Conservation (phyloP, 2,888 invertebrate species). For the Morinoia aosen region DNA sequence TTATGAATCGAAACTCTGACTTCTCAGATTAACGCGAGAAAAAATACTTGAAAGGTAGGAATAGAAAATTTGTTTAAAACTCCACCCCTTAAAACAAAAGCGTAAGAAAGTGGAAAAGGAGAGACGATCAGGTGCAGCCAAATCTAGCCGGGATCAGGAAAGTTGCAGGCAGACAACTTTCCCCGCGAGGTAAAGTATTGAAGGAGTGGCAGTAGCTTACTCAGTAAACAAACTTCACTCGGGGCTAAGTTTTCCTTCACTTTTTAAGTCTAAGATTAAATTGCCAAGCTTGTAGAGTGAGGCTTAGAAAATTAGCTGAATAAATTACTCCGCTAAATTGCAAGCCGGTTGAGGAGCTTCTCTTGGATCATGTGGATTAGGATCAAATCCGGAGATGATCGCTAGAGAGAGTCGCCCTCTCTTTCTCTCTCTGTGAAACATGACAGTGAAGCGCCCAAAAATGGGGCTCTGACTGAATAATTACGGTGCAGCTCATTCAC, state of each 20-base stretch:
- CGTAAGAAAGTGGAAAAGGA: neutral
- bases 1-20: too few relatives aligned
- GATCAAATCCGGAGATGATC: conserved; percentile 34
- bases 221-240: conserved; percentile 28
- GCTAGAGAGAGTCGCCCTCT: conserved; percentile 19
- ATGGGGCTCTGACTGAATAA: neutral
- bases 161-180: neutral
- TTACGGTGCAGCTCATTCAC: neutral
- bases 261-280: conserved; percentile 40
- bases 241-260: neutral
- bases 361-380: conserved; percentile 6
- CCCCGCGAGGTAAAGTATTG: neutral
- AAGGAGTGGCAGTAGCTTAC: conserved; percentile 3
- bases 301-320: conserved; percentile 31
- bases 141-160: conserved; percentile 2
- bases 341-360: conserved; percentile 40
- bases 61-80: neutral
- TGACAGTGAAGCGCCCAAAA: neutral
- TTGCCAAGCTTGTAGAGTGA: conserved; percentile 48
- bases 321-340: conserved; percentile 46
- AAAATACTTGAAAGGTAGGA: neutral
- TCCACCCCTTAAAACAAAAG: neutral
- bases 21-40: too few relatives aligned
- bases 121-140: neutral
- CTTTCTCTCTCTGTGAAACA: neutral